Evolutionary conservation across 2,113 vertebrate species (phyloP), one percentile per base, ranked within the genome.

Genomic region (Lepidothrix coronata): DNA sequence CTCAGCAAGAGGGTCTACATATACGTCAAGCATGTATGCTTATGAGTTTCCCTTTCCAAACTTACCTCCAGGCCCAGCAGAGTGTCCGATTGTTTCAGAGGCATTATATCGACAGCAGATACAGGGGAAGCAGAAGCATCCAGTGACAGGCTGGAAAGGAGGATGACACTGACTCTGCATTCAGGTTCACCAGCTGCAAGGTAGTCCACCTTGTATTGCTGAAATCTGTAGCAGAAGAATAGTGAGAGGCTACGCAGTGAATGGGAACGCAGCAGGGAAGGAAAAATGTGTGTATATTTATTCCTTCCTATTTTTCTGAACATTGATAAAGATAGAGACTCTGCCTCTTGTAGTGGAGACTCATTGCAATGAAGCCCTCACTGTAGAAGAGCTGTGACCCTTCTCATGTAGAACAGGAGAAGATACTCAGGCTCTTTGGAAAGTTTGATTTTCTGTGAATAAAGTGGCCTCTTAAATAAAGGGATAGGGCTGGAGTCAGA

Each of bases 131-230:
- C 49, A 98, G 88, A 57, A 97, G 70, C 23, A 90, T 41, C 97
- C 97, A 96, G 65, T 27, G 27, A 52, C 51, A 51, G 58, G 71
- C 48, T 52, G 62, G 48, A 85, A 94, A 57, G 30, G 96, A 84
- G 21, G 86, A 82, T 37, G 77, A 94, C 8, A n/a, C 4, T 9
- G 52, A 82, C 35, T 88, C 82, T 23, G 82, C n/a, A 3, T 96
- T 91, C 22, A 93, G 91, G 72, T 75, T 95, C 87, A 98, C 43
- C 70, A 98, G 85, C 90, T 97, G 96, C 37, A 97, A 90, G 65
- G 85, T 86, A 31, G 85, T 97, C 25, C 31, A 70, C 46, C 80
- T 95, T 84, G 89, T 96, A 81, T 97, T 66, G 62, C 92, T 96
- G 46, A 96, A 96, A 86, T 95, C 97, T 98, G 94, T 27, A 79